Base-by-base conservation (phyloP, 2,888 invertebrate species). In the Therioaphis trifolii region DNA sequence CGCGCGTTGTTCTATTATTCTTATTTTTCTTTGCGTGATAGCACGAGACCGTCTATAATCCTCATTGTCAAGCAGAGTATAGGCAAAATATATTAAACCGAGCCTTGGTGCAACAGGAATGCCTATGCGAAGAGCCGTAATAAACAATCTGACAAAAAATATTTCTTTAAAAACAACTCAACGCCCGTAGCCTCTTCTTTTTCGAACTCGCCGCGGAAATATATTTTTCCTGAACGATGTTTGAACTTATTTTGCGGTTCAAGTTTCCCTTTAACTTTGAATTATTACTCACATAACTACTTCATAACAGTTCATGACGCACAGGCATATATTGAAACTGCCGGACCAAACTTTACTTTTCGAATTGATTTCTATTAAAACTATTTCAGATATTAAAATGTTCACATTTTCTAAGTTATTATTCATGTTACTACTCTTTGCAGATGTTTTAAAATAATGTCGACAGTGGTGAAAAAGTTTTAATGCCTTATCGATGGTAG, bases 71-170 rank as follows among this genome's bases (percentile, higher is more conserved):
- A 35, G 15, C 35, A 40, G 40, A n/a, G 43, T 61, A 46, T 76
- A 61, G 43, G 43, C 35, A 35, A 49, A 35, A 66, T 66, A 63
- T 66, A 66, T 66, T 66, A 66, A 66, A 66, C 63, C 12, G 15
- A 11, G 46, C 49, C 0, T 27, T 1, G 12, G 5, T 3, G 52
- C 21, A 52, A 4, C 43, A 43, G 14, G 24, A 69, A 55, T 69
- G 78, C 68, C 68, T 79, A 69, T 4, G 40, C 55, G 27, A 3
- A 55, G 40, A 24, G 69, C 78, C 55, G 78, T 68, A 69, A 21
- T 52, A 24, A 52, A 52, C 63, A 7, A 63, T 14, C 27, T n/a
- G 14, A 35, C 29, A 40, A 40, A 40, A 49, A 58, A 35, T 72
- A 43, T 71, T 46, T 24, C 9, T 11, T 21, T 46, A 18, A 46